Percentiles rank a stretch among this genome's conserved stretches.
Evolutionary conservation across 1,140 invertebrate genomes (phyloP).

Genomic region (Oryctes rhinoceros): DNA sequence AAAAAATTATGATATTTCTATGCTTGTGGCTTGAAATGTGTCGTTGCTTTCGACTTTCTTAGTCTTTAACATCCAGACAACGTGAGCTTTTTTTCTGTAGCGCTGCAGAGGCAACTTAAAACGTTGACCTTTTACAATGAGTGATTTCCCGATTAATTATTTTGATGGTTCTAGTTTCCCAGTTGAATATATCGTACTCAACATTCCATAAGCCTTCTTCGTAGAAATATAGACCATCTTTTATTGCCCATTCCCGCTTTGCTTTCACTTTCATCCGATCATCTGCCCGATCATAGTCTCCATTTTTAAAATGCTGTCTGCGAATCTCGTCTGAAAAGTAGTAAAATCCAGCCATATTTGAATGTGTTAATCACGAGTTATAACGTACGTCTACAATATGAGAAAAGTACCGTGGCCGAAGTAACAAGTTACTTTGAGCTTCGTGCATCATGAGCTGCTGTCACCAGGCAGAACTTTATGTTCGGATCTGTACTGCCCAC

Average conservation of each 20-base stretch:
- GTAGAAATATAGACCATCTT: conserved; percentile 94
- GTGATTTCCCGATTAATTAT: conserved; percentile 84
- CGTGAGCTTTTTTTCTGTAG: conserved; percentile 92
- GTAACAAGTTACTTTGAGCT: too few species aligned
- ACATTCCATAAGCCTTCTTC: conserved; percentile 85
- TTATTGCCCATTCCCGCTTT: conserved; percentile 92
- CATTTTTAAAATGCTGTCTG: too few species aligned
- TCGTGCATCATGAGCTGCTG: too few species aligned
- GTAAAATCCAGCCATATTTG: too few species aligned
- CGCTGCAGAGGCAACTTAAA: conserved; percentile 79
- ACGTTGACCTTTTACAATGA: conserved; percentile 69
- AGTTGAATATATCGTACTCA: conserved; percentile 54
- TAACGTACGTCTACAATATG: too few species aligned
- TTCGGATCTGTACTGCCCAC: too few species aligned
- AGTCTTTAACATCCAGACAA: conserved; percentile 96
- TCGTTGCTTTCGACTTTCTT: conserved; percentile 78
- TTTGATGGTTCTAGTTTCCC: conserved; percentile 80
- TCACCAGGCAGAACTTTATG: too few species aligned
- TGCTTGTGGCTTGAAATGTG: conserved; percentile 71
- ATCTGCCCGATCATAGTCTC: conserved; percentile 88
- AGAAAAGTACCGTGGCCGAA: too few species aligned
- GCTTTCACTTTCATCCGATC: conserved; percentile 92
- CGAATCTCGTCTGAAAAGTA: too few species aligned
- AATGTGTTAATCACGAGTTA: too few species aligned
- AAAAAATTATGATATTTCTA: conserved; percentile 72